Conservation (phyloP, 2,113 vertebrate species). For the Plotosus lineatus region DNA sequence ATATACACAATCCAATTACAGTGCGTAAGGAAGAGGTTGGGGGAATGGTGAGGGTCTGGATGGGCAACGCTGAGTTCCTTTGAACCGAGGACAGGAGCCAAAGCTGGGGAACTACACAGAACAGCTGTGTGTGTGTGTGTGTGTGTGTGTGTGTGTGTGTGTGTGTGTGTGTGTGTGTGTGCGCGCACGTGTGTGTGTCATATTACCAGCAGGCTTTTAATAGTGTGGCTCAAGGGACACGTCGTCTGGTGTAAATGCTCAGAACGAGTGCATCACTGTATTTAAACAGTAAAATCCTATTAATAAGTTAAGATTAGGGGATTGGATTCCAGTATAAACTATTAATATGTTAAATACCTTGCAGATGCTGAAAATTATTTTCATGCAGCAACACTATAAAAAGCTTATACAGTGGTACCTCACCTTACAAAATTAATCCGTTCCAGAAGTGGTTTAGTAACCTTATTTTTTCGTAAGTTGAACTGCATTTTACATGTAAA, state of each 20-base stretch:
- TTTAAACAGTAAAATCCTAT: conserved; percentile 2
- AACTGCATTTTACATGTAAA: too few relatives aligned
- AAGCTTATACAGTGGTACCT: too few relatives aligned
- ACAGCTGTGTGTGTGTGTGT: conserved; percentile 38
- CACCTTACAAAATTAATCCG: too few relatives aligned
- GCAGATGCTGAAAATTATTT: neutral
- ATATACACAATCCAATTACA: conserved; percentile 1
- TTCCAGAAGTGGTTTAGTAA: too few relatives aligned
- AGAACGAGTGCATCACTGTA: neutral
- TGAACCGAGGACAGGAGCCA: conserved; percentile 1
- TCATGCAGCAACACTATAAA: neutral
- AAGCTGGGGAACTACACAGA: conserved; percentile 21
- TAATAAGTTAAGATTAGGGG: neutral
- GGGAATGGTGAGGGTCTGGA: too few relatives aligned
- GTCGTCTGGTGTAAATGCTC: conserved; percentile 14
- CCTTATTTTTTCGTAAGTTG: too few relatives aligned
- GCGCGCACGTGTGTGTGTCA: conserved; percentile 1
- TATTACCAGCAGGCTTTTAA: conserved; percentile 31
- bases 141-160: conserved; percentile 38
- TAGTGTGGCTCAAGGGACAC: conserved; percentile 6
- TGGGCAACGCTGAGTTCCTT: neutral
- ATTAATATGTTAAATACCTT: neutral
- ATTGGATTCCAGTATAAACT: neutral
- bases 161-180: conserved; percentile 27
- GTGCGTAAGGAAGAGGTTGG: neutral